Evolutionary conservation across 1,140 invertebrate genomes (phyloP).

Genomic region (Penaeus japonicus): DNA sequence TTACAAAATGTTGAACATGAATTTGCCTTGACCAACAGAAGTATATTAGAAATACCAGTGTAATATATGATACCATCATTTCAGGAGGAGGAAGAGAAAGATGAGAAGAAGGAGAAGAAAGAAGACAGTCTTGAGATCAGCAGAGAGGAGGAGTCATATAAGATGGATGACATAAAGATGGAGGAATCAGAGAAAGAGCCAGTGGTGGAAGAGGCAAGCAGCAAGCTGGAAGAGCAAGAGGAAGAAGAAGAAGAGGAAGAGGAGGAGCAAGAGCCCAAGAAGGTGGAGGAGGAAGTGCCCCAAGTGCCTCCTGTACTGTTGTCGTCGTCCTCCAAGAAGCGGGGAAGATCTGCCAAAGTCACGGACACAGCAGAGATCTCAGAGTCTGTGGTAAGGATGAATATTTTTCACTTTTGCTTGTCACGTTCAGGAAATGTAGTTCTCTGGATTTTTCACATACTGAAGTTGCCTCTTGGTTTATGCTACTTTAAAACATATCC

Average conservation of each 20-base stretch:
- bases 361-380: too few relatives aligned
- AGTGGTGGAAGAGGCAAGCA: neutral
- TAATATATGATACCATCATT: too few relatives aligned
- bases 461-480: too few relatives aligned
- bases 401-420: too few relatives aligned
- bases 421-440: too few relatives aligned
- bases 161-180: neutral
- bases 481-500: too few relatives aligned
- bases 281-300: neutral
- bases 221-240: constrained; percentile 33
- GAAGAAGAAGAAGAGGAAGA: neutral
- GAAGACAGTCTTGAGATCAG: neutral
- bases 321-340: neutral
- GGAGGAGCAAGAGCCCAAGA: neutral
- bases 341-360: too few relatives aligned
- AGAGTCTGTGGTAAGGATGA: too few relatives aligned
- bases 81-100: constrained; percentile 31
- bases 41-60: too few relatives aligned
- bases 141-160: neutral
- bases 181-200: neutral
- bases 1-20: too few relatives aligned
- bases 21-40: too few relatives aligned
- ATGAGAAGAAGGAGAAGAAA: neutral
- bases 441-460: too few relatives aligned
- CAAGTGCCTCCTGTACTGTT: neutral